Base-by-base conservation (phyloP, 2,888 invertebrate genomes). In the Parochlus steinenii region DNA sequence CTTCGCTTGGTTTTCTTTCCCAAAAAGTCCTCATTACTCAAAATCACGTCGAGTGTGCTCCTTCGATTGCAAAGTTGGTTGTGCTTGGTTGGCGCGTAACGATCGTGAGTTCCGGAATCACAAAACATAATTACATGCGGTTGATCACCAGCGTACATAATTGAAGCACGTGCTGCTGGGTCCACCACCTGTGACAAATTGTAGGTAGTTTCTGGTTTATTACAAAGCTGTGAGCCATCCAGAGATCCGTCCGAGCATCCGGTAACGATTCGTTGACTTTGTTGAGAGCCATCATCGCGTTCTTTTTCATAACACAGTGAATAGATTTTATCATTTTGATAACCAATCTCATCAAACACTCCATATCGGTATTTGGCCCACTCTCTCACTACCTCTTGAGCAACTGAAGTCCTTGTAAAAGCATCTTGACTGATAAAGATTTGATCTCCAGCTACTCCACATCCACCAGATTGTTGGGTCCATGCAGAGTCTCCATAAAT, bases 281-380 rank as follows among this genome's bases (percentile, higher is more conserved):
- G n/a, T n/a, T n/a, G n/a, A n/a, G n/a, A n/a, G n/a, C n/a, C n/a
- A n/a, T n/a, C n/a, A n/a, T n/a, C n/a, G n/a, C n/a, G n/a, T n/a
- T n/a, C n/a, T n/a, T 17, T 8, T 33, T 50, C 48, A 46, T 66
- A 67, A 44, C 67, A 69, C 39, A 60, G 53, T 1, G 71, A 71
- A 47, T 71, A 71, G 22, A 69, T 59, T 2, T 62, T 59, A 48
- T 72, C 71, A 30, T 61, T 62, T 25, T 54, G 53, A 46, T 63
- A 70, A 2, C 73, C 72, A 40, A 66, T 64, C 50, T 74, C 74
- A 44, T 74, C 73, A 50, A 73, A 75, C 4, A 74, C 65, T 3
- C 75, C 75, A 54, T 73, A 76, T 2, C 74, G 64, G 46, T 69
- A 71, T 54, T 70, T 73, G 4, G 69, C 67, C 63, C 72, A 74